Evolutionary conservation across 2,888 invertebrate genomes (phyloP).

Genomic region (Lasioglossum zephyrum): DNA sequence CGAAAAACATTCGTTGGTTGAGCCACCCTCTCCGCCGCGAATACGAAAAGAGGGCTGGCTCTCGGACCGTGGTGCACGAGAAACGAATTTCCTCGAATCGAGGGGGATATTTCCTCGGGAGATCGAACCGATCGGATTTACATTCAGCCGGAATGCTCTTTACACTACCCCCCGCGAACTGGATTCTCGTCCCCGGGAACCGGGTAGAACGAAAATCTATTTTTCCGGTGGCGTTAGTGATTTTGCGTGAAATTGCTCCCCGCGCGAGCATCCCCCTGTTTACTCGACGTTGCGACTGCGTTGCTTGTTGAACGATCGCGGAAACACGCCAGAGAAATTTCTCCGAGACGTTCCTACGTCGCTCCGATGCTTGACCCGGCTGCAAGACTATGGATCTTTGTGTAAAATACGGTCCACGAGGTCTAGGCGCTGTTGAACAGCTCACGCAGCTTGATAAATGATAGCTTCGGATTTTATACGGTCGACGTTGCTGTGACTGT

Average conservation of each 20-base stretch:
- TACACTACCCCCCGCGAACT: slow-evolving; percentile 4
- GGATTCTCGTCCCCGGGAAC: neutral
- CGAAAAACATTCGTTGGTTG: slow-evolving; percentile 78
- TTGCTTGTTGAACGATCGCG: neutral
- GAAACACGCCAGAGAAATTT: neutral
- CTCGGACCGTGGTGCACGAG: slow-evolving; percentile 14
- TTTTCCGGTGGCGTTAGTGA: slow-evolving; percentile 18
- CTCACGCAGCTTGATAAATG: neutral
- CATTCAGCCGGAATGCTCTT: slow-evolving; percentile 28
- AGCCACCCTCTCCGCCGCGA: slow-evolving; percentile 57
- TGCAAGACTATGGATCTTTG: neutral
- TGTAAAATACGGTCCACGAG: neutral
- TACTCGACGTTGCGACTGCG: slow-evolving; percentile 4
- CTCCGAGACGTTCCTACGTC: neutral
- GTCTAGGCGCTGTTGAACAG: neutral
- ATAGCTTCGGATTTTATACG: neutral
- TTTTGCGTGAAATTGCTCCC: slow-evolving; percentile 36
- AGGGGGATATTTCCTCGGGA: slow-evolving; percentile 30
- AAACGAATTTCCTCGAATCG: slow-evolving; percentile 36
- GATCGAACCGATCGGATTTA: slow-evolving; percentile 38
- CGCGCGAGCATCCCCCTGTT: neutral
- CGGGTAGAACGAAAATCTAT: slow-evolving; percentile 8
- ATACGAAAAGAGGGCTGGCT: slow-evolving; percentile 36
- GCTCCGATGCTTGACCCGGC: neutral
- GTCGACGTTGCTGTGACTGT: neutral